Evolutionary conservation across 2,888 invertebrate genomes (phyloP).

Genomic region (Hydrotaea diabolus): DNA sequence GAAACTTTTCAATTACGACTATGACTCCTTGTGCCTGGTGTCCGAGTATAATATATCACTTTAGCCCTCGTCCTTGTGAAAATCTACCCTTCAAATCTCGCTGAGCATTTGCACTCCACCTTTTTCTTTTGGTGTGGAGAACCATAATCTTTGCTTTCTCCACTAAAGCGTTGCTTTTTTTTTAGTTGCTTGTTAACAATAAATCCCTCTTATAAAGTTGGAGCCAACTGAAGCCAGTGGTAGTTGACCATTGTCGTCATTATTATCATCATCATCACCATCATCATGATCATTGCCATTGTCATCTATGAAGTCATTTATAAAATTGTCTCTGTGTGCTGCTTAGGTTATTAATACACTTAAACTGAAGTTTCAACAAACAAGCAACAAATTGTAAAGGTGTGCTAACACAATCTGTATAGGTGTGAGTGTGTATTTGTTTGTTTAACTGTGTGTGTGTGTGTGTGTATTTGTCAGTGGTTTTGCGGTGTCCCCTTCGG

Average conservation of each 20-base stretch:
- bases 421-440: not conserved
- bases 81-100: constrained; percentile 21
- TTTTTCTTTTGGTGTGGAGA: constrained; percentile 14
- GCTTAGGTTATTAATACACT: constrained; percentile 64
- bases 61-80: constrained; percentile 4
- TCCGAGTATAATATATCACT: constrained; percentile 29
- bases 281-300: constrained; percentile 19
- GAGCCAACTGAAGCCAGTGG: not conserved
- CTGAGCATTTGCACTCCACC: not conserved
- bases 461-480: constrained; percentile 25
- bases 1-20: constrained; percentile 35
- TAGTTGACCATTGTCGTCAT: not conserved
- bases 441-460: constrained; percentile 5
- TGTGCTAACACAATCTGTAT: constrained; percentile 47
- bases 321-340: constrained; percentile 59
- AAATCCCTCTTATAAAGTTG: constrained; percentile 49
- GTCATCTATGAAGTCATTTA: constrained; percentile 63
- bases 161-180: constrained; percentile 12
- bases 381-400: constrained; percentile 66
- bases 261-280: constrained; percentile 31
- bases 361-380: constrained; percentile 61
- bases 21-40: not conserved
- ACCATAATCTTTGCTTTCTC: constrained; percentile 39
- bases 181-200: constrained; percentile 39
- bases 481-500: constrained; percentile 51